Evolutionary conservation across 2,797 vertebrate genomes (phyloP).

Genomic region (Myripristis jacobus): DNA sequence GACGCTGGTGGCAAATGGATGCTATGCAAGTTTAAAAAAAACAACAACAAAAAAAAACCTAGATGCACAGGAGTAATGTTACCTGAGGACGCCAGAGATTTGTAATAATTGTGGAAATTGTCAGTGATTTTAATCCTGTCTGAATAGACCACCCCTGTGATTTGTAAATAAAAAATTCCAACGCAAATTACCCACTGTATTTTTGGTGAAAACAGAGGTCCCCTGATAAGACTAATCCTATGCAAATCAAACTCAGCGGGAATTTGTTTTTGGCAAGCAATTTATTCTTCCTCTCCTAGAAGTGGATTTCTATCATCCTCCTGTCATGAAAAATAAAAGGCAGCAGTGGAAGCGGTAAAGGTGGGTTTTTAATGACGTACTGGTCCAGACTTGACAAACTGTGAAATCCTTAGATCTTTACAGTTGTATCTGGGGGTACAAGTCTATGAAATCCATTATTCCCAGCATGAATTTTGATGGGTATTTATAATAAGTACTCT

Average conservation of each 20-base stretch:
- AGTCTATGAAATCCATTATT: too few relatives aligned
- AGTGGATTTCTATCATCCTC: not conserved
- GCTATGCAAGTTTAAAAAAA: conserved; percentile 12
- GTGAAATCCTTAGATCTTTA: too few relatives aligned
- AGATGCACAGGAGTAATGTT: not conserved
- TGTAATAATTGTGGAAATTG: conserved; percentile 9
- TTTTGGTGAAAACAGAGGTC: conserved; percentile 12
- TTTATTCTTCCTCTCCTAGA: not conserved
- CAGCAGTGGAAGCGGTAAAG: too few relatives aligned
- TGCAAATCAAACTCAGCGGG: conserved; percentile 1
- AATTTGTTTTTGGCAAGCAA: too few relatives aligned
- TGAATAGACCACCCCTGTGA: conserved; percentile 1
- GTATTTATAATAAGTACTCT: too few relatives aligned
- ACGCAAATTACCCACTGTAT: not conserved
- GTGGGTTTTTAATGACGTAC: too few relatives aligned
- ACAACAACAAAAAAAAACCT: not conserved
- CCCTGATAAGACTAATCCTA: conserved; percentile 8
- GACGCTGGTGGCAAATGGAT: conserved; percentile 3
- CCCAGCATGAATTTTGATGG: too few relatives aligned
- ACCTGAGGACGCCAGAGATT: conserved; percentile 6
- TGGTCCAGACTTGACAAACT: too few relatives aligned
- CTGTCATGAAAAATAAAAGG: not conserved
- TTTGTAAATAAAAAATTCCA: conserved; percentile 9
- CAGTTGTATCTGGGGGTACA: too few relatives aligned
- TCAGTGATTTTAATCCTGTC: conserved; percentile 1